A percentile compares a stretch with the other conserved stretches of the same genome.
Evolutionary conservation across 2,888 invertebrate species (phyloP).

Genomic region (Drosophila neotestacea): DNA sequence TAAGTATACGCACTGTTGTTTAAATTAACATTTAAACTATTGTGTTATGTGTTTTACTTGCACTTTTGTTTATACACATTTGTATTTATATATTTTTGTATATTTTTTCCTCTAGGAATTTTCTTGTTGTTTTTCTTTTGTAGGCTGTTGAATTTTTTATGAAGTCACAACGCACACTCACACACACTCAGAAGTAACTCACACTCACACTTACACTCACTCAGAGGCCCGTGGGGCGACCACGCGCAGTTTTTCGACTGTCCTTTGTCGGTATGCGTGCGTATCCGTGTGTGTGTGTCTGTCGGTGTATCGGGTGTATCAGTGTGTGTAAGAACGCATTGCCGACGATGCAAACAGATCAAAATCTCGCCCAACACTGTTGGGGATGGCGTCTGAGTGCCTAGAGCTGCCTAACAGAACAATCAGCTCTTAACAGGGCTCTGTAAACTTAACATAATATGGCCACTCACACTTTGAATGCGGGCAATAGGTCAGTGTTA

Average conservation of each 20-base stretch:
- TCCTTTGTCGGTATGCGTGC: constrained; percentile 38
- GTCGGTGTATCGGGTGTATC: constrained; percentile 20
- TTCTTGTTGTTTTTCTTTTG: constrained; percentile 50
- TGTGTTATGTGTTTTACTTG: constrained; percentile 29
- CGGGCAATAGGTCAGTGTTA: constrained; percentile 70
- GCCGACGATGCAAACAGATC: constrained; percentile 65
- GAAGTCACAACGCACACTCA: constrained; percentile 52
- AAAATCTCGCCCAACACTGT: constrained; percentile 80
- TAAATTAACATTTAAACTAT: constrained; percentile 37
- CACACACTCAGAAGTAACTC: neutral
- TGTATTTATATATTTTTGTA: constrained; percentile 48
- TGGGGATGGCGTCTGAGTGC: constrained; percentile 42
- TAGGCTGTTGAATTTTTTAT: constrained; percentile 72
- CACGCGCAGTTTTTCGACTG: constrained; percentile 58
- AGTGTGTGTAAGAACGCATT: constrained; percentile 28
- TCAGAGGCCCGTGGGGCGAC: constrained; percentile 35
- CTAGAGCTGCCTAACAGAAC: constrained; percentile 29
- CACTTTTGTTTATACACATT: constrained; percentile 50
- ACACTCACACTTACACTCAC: constrained; percentile 18
- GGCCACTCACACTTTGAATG: constrained; percentile 29
- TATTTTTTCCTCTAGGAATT: constrained; percentile 23
- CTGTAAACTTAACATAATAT: constrained; percentile 42
- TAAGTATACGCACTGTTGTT: constrained; percentile 39
- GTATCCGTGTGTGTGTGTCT: constrained; percentile 24
- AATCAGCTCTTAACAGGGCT: constrained; percentile 28